Conservation (phyloP, 1,140 invertebrate genomes). For the Akabosia matsudoensis region DNA sequence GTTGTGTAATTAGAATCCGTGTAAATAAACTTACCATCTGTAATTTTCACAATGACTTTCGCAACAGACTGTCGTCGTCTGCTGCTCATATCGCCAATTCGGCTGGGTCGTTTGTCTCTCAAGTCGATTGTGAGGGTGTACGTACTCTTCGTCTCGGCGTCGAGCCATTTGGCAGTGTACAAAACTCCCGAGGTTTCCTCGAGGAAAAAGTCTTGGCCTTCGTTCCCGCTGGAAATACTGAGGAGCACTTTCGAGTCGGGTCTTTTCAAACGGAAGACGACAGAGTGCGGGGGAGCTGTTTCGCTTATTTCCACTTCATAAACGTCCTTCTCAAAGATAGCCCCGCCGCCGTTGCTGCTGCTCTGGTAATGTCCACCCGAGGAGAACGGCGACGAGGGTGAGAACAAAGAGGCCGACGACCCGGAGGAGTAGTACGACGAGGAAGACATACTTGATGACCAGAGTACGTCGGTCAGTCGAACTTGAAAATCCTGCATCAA, state of each 20-base stretch:
- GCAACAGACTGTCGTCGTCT: conserved; percentile 45
- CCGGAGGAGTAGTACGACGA: not conserved
- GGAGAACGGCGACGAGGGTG: conserved; percentile 3
- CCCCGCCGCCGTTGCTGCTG: conserved; percentile 66
- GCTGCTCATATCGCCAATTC: conserved; percentile 31
- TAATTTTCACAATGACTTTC: conserved; percentile 50
- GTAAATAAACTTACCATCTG: conserved; percentile 49
- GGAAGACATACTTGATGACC: conserved; percentile 23
- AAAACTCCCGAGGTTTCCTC: conserved; percentile 85
- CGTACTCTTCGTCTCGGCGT: conserved; percentile 81
- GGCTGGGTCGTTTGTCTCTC: conserved; percentile 35
- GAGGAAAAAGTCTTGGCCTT: conserved; percentile 79
- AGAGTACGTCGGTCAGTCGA: conserved; percentile 32
- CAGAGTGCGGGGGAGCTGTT: conserved; percentile 80
- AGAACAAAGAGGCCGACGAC: not conserved
- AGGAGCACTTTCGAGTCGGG: conserved; percentile 79
- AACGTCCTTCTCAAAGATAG: conserved; percentile 80
- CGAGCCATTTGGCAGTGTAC: conserved; percentile 76
- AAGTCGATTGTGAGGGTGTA: conserved; percentile 78
- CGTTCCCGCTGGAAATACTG: conserved; percentile 88
- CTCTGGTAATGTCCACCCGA: not conserved
- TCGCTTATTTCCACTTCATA: conserved; percentile 85
- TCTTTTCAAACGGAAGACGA: conserved; percentile 79
- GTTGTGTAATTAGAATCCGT: too few species aligned
- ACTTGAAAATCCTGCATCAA: conserved; percentile 44